Evolutionary conservation across 2,797 vertebrate species (phyloP).

Genomic region (Microchirus variegatus): DNA sequence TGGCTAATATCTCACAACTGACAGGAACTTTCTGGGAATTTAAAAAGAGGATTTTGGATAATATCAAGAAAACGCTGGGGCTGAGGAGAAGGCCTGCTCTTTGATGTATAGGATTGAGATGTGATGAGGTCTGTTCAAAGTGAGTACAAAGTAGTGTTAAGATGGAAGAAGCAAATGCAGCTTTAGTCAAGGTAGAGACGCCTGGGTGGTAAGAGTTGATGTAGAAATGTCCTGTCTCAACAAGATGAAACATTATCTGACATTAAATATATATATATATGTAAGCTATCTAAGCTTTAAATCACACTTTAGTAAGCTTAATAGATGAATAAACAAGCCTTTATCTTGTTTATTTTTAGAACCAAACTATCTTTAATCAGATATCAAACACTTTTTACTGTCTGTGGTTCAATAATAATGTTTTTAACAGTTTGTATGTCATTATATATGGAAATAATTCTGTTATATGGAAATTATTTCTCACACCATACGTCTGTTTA

Average conservation of each 20-base stretch:
- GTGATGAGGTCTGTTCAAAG: conserved; percentile 84
- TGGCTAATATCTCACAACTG: conserved; percentile 67
- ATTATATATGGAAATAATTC: too few relatives aligned
- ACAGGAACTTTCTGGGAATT: conserved; percentile 74
- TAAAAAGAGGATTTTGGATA: conserved; percentile 78
- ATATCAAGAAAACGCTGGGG: conserved; percentile 69
- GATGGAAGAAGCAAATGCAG: conserved; percentile 81
- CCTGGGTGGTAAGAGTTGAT: conserved; percentile 69
- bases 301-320: conserved; percentile 66
- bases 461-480: too few relatives aligned
- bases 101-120: conserved; percentile 85
- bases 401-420: conserved; percentile 56
- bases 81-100: conserved; percentile 48
- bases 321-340: conserved; percentile 5
- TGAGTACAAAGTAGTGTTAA: conserved; percentile 78
- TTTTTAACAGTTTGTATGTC: conserved; percentile 14
- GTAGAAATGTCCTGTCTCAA: conserved; percentile 74
- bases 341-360: conserved; percentile 45
- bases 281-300: conserved; percentile 75
- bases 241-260: conserved; percentile 79
- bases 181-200: conserved; percentile 79
- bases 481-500: too few relatives aligned
- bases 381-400: conserved; percentile 34
- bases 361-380: conserved; percentile 33
- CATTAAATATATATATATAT: conserved; percentile 83